phyloP scores from a whole-genome alignment of 2,888 invertebrate species.

The Abrostola tripartita region DNA sequence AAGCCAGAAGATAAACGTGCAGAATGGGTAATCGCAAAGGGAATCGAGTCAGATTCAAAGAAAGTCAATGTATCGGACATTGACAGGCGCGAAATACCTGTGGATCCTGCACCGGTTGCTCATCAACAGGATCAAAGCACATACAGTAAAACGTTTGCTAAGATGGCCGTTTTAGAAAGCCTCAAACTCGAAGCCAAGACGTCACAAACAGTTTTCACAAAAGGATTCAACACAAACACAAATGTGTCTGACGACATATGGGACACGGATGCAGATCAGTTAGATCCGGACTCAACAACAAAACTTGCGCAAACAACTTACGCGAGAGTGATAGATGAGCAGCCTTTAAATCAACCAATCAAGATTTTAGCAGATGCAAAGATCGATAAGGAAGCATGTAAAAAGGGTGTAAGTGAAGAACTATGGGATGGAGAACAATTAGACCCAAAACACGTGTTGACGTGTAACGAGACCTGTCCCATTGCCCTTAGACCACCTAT shows the following conservation, averaged over 20 bases:
- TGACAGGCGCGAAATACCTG: no score
- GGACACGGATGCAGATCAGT: background rate
- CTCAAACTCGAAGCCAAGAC: background rate
- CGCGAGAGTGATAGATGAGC: background rate
- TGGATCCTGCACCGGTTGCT: no score
- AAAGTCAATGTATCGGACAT: no score
- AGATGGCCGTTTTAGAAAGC: background rate
- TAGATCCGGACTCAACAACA: background rate
- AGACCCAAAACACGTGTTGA: slow-evolving; percentile 36
- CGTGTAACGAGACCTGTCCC: slow-evolving; percentile 50
- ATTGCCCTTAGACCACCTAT: slow-evolving; percentile 30
- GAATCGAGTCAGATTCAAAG: no score
- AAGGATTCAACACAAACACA: background rate
- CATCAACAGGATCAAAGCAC: no score
- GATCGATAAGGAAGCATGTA: background rate
- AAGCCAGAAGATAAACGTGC: no score
- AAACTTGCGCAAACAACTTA: background rate
- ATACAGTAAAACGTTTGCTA: no score
- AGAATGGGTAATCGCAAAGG: no score
- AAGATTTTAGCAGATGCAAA: background rate
- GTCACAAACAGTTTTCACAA: background rate
- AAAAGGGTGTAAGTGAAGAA: slow-evolving; percentile 1
- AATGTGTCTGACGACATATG: slow-evolving; percentile 5
- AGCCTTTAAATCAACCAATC: background rate
- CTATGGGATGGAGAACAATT: slow-evolving; percentile 23